phyloP scores from a whole-genome alignment of 1,140 invertebrate species.

The Elysia chlorotica region DNA sequence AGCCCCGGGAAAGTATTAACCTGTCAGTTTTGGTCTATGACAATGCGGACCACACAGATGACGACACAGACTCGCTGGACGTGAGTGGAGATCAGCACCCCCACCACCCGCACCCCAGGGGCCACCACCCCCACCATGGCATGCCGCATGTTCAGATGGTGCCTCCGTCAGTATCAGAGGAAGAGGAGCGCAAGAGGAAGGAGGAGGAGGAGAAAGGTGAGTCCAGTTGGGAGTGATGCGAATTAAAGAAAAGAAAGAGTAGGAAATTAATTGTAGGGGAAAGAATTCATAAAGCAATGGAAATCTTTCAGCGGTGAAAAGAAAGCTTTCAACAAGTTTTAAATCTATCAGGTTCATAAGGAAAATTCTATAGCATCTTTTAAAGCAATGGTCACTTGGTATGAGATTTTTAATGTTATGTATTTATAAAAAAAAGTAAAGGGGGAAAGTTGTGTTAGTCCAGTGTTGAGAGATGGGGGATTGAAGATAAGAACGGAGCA shows the following conservation, averaged over 20 bases:
- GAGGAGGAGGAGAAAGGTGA: constrained; percentile 28
- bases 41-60: constrained; percentile 87
- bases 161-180: constrained; percentile 81
- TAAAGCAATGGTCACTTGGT: too few species aligned
- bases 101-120: constrained; percentile 72
- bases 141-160: constrained; percentile 95
- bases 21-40: constrained; percentile 97
- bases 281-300: not conserved
- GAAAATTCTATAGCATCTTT: not conserved
- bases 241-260: not conserved
- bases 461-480: too few species aligned
- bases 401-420: too few species aligned
- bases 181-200: constrained; percentile 45
- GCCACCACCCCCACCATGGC: constrained; percentile 68
- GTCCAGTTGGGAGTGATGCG: constrained; percentile 7
- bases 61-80: constrained; percentile 83
- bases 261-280: not conserved
- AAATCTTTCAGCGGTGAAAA: not conserved
- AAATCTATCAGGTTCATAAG: not conserved
- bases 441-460: too few species aligned
- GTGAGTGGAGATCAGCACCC: constrained; percentile 66
- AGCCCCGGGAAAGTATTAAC: constrained; percentile 60
- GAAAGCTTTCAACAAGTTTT: not conserved
- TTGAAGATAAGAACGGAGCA: too few species aligned
- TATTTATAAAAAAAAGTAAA: too few species aligned